Evolutionary conservation across 2,797 vertebrate species (phyloP), one percentile per base, ranked within the genome.

Genomic region (Paedocypris micromegethes): DNA sequence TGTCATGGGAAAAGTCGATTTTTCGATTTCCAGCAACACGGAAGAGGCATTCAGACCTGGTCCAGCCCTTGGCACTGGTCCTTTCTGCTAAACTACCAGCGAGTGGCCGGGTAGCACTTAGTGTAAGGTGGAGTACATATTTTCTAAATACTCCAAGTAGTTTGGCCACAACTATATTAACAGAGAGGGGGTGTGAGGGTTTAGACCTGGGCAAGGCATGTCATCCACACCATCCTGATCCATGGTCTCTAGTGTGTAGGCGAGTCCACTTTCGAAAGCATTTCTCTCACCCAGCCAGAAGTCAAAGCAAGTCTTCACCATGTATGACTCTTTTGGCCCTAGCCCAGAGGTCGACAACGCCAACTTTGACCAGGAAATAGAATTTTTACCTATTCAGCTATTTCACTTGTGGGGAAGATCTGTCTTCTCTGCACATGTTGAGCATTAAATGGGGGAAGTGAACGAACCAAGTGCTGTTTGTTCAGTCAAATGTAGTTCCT

Each of bases 331-430:
- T 50, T 68, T 49, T 65, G 57, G 23, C 43, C 63, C 46, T 53
- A 64, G 54, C 57, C 37, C 9, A 51, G 54, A 49, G 69, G 56
- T 69, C 47, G 57, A 50, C 50, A 42, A 40, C 9, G 61, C 9
- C 39, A 61, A 76, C 70, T 53, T 74, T 43, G 50, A 64, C 67
- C 59, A 73, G 72, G 66, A 66, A 69, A 74, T 68, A 45, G 45
- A 58, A 67, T 72, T 55, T 55, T 53, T 67, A 66, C 57, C 73
- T 77, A 71, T 73, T 73, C 61, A 45, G 23, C 71, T 73, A 71
- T 72, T 73, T 72, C 23, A 58, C 59, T 70, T 70, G 8, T 40
- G 41, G 40, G 52, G 53, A 70, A 70, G 51, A 44, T 58, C 56
- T 63, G 68, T 70, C 68, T 70, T n/a, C 47, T 64, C 64, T 8